Conservation (phyloP, 2,113 vertebrate species). For the Aplodontia rufa region DNA sequence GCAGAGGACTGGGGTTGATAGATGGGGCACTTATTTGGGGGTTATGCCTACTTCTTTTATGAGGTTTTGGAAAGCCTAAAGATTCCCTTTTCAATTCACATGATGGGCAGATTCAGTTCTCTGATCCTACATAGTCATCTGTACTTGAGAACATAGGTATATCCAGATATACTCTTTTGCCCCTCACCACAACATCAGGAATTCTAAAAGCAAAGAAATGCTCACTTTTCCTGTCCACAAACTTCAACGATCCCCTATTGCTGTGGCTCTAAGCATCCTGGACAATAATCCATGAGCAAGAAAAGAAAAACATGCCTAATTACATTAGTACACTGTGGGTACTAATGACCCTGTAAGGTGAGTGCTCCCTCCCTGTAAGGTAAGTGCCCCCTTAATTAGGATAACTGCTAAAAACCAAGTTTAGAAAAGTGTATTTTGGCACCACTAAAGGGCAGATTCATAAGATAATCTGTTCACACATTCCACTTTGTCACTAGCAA, state of each 20-base stretch:
- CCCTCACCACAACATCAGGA: not conserved
- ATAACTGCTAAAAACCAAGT: not conserved
- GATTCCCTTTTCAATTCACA: not conserved
- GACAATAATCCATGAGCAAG: constrained; percentile 30
- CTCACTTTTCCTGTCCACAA: not conserved
- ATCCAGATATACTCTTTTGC: not conserved
- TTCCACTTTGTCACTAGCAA: constrained; percentile 10
- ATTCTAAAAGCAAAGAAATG: constrained; percentile 14
- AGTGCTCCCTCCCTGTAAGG: not conserved
- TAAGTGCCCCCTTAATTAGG: not conserved
- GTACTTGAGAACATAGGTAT: not conserved
- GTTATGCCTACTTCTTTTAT: not conserved
- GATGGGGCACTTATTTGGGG: not conserved
- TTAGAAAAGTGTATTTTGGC: constrained; percentile 13
- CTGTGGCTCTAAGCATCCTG: not conserved
- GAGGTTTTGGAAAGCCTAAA: not conserved
- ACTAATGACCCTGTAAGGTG: not conserved
- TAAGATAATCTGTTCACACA: not conserved
- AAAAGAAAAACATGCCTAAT: constrained; percentile 45
- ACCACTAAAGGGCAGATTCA: not conserved
- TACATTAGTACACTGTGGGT: not conserved
- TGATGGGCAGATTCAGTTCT: not conserved
- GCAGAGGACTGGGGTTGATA: not conserved
- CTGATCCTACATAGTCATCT: not conserved
- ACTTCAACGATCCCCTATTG: constrained; percentile 40